Base-by-base conservation (phyloP, 2,888 invertebrate species). In the Scaeva pyrastri region DNA sequence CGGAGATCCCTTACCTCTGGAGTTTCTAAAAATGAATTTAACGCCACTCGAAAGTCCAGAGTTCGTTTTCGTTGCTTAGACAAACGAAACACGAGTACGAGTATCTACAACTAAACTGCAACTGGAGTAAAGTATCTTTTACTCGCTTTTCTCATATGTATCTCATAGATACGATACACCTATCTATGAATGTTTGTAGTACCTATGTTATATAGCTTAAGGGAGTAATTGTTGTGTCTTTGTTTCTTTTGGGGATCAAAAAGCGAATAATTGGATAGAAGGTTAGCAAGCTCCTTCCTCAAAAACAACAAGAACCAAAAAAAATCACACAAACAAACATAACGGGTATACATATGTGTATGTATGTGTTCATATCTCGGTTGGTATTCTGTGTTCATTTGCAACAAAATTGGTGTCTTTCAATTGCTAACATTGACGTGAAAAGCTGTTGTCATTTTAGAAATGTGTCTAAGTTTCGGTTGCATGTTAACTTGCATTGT, bases 21-120 rank as follows among this genome's bases (percentile, higher is more conserved):
- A 82, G 50, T 82, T 77, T 66, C 86, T 73, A 86, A 86, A 86
- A 86, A 86, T 86, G 77, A 82, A 86, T 86, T 86, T 86, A 86
- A 86, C 86, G 86, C 86, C 86, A 86, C 58, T 74, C 86, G 77
- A 64, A 82, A 86, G n/a, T 45, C 64, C 77, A 58, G 52, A 86
- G 41, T 74, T 68, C 16, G 31, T 31, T n/a, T n/a, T n/a, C n/a
- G 74, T 78, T 74, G 73, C 83, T 74, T 78, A 50, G 81, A 82
- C 73, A 70, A 56, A 62, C 45, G 12, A 31, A 31, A 31, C n/a
- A n/a, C n/a, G n/a, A n/a, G n/a, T n/a, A n/a, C n/a, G n/a, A n/a
- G n/a, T 39, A 60, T 52, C 23, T 26, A n/a, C n/a, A n/a, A n/a
- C 64, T 64, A 11, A 6, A 16, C 31, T 41, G 23, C 23, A 62